phyloP scores from a whole-genome alignment of 2,113 vertebrate species.

The Syngnathus floridae region DNA sequence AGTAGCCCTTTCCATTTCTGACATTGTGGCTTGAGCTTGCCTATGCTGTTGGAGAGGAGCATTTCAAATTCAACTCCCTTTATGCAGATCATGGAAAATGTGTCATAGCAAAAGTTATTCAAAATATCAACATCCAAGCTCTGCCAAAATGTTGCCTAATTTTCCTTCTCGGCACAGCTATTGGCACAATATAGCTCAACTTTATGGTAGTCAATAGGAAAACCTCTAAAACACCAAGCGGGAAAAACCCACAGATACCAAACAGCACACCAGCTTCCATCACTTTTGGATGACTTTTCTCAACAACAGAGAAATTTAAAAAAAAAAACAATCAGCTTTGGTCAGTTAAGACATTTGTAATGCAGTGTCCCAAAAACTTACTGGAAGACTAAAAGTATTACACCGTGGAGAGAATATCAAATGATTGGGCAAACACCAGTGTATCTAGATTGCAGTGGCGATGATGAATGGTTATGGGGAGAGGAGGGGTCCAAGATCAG shows the following conservation, averaged over 20 bases:
- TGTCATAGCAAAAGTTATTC: not conserved
- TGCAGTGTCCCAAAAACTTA: not conserved
- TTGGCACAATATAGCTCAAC: not conserved
- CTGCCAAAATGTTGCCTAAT: not conserved
- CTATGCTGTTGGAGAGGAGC: slow-evolving; percentile 51
- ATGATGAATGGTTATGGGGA: slow-evolving; percentile 67
- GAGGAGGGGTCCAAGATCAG: slow-evolving; percentile 64
- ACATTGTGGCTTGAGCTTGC: slow-evolving; percentile 68
- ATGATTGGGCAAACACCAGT: slow-evolving; percentile 39
- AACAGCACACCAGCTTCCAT: not conserved
- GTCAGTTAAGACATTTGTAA: slow-evolving; percentile 14
- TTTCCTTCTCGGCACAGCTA: not conserved
- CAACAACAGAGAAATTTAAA: not conserved
- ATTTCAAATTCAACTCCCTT: slow-evolving; percentile 28
- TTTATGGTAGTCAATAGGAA: slow-evolving; percentile 6
- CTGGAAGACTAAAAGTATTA: slow-evolving; percentile 19
- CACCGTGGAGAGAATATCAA: slow-evolving; percentile 25
- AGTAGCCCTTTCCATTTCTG: slow-evolving; percentile 80
- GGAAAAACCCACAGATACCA: not conserved
- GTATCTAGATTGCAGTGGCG: slow-evolving; percentile 48
- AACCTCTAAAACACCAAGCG: not conserved
- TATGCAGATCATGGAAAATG: not conserved
- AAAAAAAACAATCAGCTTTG: too few species aligned
- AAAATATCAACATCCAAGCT: not conserved
- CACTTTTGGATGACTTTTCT: not conserved